Evolutionary conservation across 1,140 invertebrate genomes (phyloP).

Genomic region (Nylanderia fulva): DNA sequence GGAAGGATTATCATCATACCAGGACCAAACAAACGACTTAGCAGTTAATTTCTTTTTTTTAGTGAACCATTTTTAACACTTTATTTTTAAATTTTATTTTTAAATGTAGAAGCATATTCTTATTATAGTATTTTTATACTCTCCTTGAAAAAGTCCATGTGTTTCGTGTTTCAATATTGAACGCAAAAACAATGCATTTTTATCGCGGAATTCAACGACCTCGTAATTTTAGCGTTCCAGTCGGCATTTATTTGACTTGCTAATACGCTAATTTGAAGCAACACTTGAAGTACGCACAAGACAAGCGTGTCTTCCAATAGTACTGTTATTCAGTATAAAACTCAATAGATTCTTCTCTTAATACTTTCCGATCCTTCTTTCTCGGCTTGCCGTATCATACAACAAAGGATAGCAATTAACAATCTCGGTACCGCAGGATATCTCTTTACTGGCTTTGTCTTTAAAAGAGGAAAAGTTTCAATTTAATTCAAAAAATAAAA

Average conservation of each 20-base stretch:
- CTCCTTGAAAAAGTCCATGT: not conserved
- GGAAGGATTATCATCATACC: not conserved
- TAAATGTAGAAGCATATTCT: not conserved
- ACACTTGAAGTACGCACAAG: conserved; percentile 31
- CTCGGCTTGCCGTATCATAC: conserved; percentile 6
- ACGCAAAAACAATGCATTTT: not conserved
- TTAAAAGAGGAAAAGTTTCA: not conserved
- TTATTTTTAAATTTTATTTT: not conserved
- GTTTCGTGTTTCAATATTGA: not conserved
- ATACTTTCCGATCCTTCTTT: conserved; percentile 42
- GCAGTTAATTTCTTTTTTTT: not conserved
- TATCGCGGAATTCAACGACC: not conserved
- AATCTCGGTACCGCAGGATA: not conserved
- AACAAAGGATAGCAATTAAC: conserved; percentile 56
- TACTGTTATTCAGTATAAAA: conserved; percentile 60
- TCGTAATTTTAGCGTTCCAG: conserved; percentile 15
- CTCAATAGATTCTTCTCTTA: conserved; percentile 36
- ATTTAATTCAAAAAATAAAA: conserved; percentile 20
- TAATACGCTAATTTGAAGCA: conserved; percentile 55
- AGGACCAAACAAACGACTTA: not conserved
- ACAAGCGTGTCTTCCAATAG: conserved; percentile 24
- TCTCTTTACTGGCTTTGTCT: not conserved
- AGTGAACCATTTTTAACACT: not conserved
- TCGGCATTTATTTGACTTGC: conserved; percentile 59
- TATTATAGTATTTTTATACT: not conserved